Evolutionary conservation across 2,888 invertebrate species (phyloP), one percentile per base, ranked within the genome.

Genomic region (Parapristionchus giblindavisi): DNA sequence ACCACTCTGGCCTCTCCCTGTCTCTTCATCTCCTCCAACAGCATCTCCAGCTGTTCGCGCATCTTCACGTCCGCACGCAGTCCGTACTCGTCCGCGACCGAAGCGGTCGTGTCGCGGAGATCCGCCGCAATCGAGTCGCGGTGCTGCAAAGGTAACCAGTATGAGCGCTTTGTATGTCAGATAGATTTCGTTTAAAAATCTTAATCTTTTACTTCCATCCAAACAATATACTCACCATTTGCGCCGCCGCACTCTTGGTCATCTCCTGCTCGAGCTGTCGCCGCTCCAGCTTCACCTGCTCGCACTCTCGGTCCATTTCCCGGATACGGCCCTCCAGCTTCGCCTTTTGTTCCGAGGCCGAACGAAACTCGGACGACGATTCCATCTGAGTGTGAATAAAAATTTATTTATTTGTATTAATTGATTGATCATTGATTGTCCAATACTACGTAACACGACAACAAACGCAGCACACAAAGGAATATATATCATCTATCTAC

Each of bases 311-410:
- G 43, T 52, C 21, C 52, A 52, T 52, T 24, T n/a, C 21, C 52
- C 52, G n/a, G 52, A 27, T 0, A 5, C 2, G 14, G 29, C 40
- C 51, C 11, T 54, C 36, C 54, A 77, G 51, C 17, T 66, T 51
- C 3, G 66, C 29, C 52, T 56, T 76, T 43, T 80, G 76, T 43
- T 36, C 14, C 21, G 29, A 34, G 3, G 56, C 70, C 56, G 70
- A 71, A 40, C 40, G 56, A 51, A 56, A 71, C 29, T 71, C 70
- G 14, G 6, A 21, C 24, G 70, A 71, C 3, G 70, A 71, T 40
- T 71, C 70, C 40, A 71, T 36, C 70, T 71, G 24, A n/a, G n/a
- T n/a, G n/a, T n/a, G n/a, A 68, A 34, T 43, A 8, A 17, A 8
- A 8, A 43, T 43, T 43, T 43, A 43, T 14, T 63, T 34, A 34